Evolutionary conservation across 2,113 vertebrate species (phyloP).

Genomic region (Salvelinus namaycush): DNA sequence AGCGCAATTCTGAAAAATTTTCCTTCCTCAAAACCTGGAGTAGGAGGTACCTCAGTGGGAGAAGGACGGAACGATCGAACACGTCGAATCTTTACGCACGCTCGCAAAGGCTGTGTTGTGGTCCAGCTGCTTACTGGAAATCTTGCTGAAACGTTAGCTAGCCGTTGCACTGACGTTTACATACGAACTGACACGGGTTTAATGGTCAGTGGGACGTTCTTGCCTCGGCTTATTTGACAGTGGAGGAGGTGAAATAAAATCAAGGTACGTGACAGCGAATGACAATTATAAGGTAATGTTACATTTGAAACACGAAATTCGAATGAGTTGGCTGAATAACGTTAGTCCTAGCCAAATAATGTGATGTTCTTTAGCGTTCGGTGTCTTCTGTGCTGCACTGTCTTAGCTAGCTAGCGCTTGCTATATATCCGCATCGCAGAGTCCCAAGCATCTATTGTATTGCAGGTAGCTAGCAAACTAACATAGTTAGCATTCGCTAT

Average conservation of each 20-base stretch:
- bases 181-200: too few relatives aligned
- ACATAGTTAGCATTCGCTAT: too few relatives aligned
- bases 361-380: not conserved
- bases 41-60: too few relatives aligned
- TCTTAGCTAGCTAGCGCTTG: not conserved
- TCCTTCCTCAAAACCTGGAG: not conserved
- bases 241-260: not conserved
- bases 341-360: not conserved
- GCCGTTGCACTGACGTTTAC: too few relatives aligned
- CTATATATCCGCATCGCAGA: not conserved
- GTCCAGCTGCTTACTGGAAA: not conserved
- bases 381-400: not conserved
- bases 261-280: not conserved
- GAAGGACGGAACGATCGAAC: not conserved
- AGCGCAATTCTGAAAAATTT: not conserved
- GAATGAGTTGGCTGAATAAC: not conserved
- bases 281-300: not conserved
- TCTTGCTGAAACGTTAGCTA: too few relatives aligned
- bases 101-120: not conserved
- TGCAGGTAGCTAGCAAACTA: not conserved
- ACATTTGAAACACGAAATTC: not conserved
- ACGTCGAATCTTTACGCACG: not conserved
- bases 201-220: constrained; percentile 3
- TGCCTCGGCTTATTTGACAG: not conserved
- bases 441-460: not conserved